Conservation (phyloP, 2,797 vertebrate genomes). For the Alfaro cultratus region DNA sequence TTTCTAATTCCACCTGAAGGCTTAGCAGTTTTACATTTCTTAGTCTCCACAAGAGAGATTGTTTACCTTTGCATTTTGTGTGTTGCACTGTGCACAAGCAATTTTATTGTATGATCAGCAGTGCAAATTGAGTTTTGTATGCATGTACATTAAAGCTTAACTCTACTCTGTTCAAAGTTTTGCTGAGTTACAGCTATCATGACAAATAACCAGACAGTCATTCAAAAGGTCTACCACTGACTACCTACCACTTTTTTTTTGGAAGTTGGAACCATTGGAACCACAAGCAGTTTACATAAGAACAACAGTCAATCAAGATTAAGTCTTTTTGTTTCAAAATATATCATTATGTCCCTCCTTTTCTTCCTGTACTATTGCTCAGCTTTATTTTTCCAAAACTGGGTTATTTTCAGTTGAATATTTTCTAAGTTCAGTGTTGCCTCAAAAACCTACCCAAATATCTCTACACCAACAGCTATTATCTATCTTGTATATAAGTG, state of each 20-base stretch:
- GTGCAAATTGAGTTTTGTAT: neutral
- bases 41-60: neutral
- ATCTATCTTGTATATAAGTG: neutral
- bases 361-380: neutral
- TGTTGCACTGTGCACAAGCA: neutral
- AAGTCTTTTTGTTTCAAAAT: neutral
- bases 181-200: neutral
- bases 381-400: neutral
- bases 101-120: neutral
- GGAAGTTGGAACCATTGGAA: neutral
- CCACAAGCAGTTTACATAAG: neutral
- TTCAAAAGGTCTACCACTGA: conserved; percentile 13
- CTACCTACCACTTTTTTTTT: neutral
- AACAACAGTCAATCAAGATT: neutral
- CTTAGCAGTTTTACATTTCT: conserved; percentile 3
- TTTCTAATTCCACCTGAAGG: conserved; percentile 1
- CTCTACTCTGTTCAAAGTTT: neutral
- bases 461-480: neutral
- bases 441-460: neutral
- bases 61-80: neutral
- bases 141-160: neutral
- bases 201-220: neutral
- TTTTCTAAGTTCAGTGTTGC: neutral
- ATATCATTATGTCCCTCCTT: neutral
- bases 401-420: neutral